phyloP scores from a whole-genome alignment of 2,888 invertebrate genomes.

The Lingula anatina region DNA sequence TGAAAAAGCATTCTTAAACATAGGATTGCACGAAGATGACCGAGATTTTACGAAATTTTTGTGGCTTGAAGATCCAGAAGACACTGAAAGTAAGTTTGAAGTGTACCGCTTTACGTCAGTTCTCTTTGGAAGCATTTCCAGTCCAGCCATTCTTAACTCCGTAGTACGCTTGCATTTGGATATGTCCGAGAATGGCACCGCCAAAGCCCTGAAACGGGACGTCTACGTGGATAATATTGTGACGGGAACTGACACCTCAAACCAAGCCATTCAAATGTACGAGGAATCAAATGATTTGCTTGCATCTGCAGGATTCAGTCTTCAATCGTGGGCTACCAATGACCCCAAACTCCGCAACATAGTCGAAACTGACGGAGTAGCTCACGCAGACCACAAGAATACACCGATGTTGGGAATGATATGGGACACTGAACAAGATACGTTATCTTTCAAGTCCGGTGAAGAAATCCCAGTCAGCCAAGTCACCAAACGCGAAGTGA shows the following conservation, averaged over 20 bases:
- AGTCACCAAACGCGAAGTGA: not conserved
- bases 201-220: not conserved
- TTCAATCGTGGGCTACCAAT: constrained; percentile 9
- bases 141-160: not conserved
- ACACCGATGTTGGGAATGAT: constrained; percentile 5
- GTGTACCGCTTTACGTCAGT: constrained; percentile 8
- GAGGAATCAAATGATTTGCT: constrained; percentile 4
- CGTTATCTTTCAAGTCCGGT: not conserved
- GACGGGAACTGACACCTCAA: constrained; percentile 3
- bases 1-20: constrained; percentile 10
- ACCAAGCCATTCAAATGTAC: constrained; percentile 4
- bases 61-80: constrained; percentile 7
- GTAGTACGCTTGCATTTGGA: constrained; percentile 1
- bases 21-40: constrained; percentile 5
- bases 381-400: not conserved
- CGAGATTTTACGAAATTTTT: constrained; percentile 9
- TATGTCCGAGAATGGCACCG: not conserved
- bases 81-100: constrained; percentile 3
- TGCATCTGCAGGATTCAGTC: constrained; percentile 5
- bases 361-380: not conserved
- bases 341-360: not conserved
- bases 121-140: constrained; percentile 8
- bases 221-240: constrained; percentile 11
- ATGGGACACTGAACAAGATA: constrained; percentile 2
- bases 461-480: not conserved